Conservation (phyloP, 2,888 invertebrate genomes). For the Theretra japonica region DNA sequence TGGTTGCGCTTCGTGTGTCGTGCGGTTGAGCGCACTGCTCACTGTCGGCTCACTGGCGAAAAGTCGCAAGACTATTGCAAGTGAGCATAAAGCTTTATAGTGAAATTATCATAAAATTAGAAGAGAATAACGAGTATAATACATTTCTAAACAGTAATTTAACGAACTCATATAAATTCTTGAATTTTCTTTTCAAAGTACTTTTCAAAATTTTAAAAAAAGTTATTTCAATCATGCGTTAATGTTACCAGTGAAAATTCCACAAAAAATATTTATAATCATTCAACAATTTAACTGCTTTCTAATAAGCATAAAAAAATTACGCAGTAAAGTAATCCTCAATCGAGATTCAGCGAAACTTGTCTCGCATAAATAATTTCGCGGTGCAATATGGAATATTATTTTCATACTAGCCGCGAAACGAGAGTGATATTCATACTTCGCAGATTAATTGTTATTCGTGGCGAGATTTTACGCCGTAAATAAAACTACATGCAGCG, state of each 20-base stretch:
- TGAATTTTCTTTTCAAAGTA: no score
- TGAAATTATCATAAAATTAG: background rate
- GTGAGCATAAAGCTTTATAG: background rate
- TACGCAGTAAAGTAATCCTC: no score
- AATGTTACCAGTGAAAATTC: no score
- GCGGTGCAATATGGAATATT: background rate
- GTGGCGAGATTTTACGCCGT: slow-evolving; percentile 20
- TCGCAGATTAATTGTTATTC: slow-evolving; percentile 14
- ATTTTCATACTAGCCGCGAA: background rate
- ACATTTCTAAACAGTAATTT: no score
- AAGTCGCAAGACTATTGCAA: background rate
- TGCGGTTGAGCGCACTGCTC: background rate
- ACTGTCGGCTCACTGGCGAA: background rate
- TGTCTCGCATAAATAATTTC: slow-evolving; percentile 3
- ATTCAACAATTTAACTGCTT: background rate
- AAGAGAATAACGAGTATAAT: no score
- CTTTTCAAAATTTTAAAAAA: no score
- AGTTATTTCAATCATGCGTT: no score
- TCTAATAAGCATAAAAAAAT: background rate
- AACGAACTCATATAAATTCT: no score
- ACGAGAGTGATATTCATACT: slow-evolving; percentile 17
- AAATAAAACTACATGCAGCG: slow-evolving; percentile 25
- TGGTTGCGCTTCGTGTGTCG: slow-evolving; percentile 5
- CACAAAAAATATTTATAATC: no score
- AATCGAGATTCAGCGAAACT: background rate